Conservation (phyloP, 2,888 invertebrate genomes). For the Philopedon plagiatum region DNA sequence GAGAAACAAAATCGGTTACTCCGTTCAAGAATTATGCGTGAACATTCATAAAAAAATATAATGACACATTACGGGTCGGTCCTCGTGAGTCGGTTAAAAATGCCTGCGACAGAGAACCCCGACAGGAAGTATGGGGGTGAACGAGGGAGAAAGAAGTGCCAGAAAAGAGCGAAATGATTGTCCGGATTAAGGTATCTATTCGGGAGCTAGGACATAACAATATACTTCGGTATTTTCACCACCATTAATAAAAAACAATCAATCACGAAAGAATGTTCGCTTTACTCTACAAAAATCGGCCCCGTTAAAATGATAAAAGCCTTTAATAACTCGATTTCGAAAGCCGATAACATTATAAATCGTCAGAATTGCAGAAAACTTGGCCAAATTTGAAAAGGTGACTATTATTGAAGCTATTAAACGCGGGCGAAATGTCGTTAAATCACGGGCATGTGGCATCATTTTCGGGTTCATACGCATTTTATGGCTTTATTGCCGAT, state of each 20-base stretch:
- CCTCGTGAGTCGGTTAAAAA: too few species aligned
- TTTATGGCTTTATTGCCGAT: slow-evolving; percentile 40
- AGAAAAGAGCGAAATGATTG: too few species aligned
- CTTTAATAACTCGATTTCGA: slow-evolving; percentile 33
- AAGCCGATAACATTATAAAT: slow-evolving; percentile 28
- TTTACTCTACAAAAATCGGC: slow-evolving; percentile 11
- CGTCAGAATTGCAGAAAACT: slow-evolving; percentile 26
- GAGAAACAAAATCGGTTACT: too few species aligned
- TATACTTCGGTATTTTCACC: background rate
- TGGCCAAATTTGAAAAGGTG: slow-evolving; percentile 39
- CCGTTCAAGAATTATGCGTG: too few species aligned
- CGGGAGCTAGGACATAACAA: too few species aligned
- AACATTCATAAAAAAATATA: too few species aligned
- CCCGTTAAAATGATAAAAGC: slow-evolving; percentile 33
- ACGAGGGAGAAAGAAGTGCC: too few species aligned
- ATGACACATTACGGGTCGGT: too few species aligned
- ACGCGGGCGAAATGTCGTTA: slow-evolving; percentile 33
- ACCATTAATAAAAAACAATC: background rate
- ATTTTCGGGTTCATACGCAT: slow-evolving; percentile 31
- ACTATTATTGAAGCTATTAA: slow-evolving; percentile 42
- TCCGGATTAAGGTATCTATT: too few species aligned
- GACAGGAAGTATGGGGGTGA: too few species aligned
- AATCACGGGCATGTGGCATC: slow-evolving; percentile 29
- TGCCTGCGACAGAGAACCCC: too few species aligned
- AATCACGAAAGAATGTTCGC: slow-evolving; percentile 7